Conservation (phyloP, 2,113 vertebrate species). For the Heloderma charlesbogerti region DNA sequence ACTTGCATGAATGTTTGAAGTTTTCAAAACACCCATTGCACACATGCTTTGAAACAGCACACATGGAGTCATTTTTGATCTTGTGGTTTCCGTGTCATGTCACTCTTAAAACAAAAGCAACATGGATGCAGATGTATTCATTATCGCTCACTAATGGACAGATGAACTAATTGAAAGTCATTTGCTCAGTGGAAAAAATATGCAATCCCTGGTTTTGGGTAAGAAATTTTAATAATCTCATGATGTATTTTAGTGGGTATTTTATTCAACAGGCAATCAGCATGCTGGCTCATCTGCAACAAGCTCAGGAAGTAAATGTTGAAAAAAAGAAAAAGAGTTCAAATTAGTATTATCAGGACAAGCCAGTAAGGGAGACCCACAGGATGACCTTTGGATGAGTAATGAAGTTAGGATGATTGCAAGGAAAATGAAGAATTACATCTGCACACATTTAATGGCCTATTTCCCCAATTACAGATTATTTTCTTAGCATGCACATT, state of each 20-base stretch:
- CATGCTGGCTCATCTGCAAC: not conserved
- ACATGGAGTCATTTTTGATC: not conserved
- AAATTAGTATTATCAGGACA: not conserved
- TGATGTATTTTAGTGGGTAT: not conserved
- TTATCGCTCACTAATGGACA: not conserved
- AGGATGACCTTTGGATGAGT: not conserved
- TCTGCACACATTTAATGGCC: not conserved
- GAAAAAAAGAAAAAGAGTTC: not conserved
- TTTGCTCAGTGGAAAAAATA: not conserved
- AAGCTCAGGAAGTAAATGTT: not conserved
- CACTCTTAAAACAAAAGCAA: not conserved
- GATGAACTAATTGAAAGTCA: not conserved
- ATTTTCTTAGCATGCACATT: not conserved
- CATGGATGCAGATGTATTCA: not conserved
- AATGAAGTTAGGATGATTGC: conserved; percentile 1
- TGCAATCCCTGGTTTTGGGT: not conserved
- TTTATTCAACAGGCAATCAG: not conserved
- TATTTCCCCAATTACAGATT: not conserved
- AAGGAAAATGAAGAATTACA: conserved; percentile 3
- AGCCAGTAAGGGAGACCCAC: not conserved
- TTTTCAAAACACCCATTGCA: not conserved
- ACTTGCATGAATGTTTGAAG: conserved; percentile 1
- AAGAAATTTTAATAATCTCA: not conserved
- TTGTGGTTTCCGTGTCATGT: not conserved
- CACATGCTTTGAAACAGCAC: not conserved